Conservation (phyloP, 2,797 vertebrate genomes). For the Brachyalestes nurse region DNA sequence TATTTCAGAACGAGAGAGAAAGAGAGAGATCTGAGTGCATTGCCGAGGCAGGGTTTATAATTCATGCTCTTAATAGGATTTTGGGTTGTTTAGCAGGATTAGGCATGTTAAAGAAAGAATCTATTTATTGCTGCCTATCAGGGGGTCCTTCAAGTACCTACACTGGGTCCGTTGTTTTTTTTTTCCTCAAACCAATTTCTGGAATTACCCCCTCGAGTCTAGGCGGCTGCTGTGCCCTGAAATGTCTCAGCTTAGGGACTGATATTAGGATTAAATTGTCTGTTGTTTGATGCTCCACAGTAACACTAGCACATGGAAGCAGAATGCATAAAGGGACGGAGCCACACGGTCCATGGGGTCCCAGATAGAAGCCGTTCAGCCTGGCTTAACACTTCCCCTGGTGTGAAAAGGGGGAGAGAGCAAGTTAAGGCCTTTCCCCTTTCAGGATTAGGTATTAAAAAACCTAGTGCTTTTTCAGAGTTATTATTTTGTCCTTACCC, state of each 20-base stretch:
- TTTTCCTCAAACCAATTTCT: conserved; percentile 69
- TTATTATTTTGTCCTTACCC: conserved; percentile 67
- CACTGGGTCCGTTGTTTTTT: conserved; percentile 67
- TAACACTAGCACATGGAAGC: conserved; percentile 73
- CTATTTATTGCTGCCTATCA: conserved; percentile 82
- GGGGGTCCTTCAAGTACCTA: conserved; percentile 63
- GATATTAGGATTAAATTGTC: conserved; percentile 71
- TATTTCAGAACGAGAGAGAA: not conserved
- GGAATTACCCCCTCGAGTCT: conserved; percentile 67
- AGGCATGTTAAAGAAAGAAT: conserved; percentile 84
- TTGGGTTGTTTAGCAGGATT: conserved; percentile 88
- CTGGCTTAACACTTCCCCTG: conserved; percentile 63
- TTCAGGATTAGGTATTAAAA: conserved; percentile 71
- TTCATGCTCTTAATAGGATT: conserved; percentile 87
- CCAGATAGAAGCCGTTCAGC: conserved; percentile 49
- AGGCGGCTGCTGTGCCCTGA: conserved; percentile 56
- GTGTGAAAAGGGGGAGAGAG: conserved; percentile 46
- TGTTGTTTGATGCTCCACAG: conserved; percentile 68
- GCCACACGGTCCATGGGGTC: not conserved
- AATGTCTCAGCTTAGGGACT: conserved; percentile 46
- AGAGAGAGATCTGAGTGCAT: conserved; percentile 68
- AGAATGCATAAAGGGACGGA: conserved; percentile 62
- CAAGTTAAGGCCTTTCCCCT: conserved; percentile 67
- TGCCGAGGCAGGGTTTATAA: conserved; percentile 81
- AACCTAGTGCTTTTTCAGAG: conserved; percentile 65